A percentile compares a stretch with the other conserved stretches of the same genome.
phyloP scores from a whole-genome alignment of 2,888 invertebrate species.

The Drosophila gaucha region DNA sequence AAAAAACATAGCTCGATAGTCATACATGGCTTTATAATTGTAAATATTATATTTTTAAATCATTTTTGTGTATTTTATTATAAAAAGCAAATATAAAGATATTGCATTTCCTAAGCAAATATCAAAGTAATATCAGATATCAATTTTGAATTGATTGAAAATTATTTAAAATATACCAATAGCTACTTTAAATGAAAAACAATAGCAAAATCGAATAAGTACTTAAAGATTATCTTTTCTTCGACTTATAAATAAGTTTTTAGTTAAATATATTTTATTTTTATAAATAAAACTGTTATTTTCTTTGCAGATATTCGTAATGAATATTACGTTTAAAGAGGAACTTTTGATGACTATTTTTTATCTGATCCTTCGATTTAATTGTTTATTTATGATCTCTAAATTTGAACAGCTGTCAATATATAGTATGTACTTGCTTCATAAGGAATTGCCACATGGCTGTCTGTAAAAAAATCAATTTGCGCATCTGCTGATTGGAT shows the following conservation, averaged over 20 bases:
- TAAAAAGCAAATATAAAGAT: too few species aligned
- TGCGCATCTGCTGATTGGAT: constrained; percentile 45
- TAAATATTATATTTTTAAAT: too few species aligned
- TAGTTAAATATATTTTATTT: neutral
- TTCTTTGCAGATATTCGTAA: neutral
- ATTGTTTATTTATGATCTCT: constrained; percentile 14
- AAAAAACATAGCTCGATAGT: too few species aligned
- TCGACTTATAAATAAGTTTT: neutral
- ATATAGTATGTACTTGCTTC: constrained; percentile 15
- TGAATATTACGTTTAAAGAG: neutral
- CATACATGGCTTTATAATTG: too few species aligned
- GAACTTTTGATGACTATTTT: neutral
- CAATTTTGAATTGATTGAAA: too few species aligned
- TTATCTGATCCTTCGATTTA: neutral
- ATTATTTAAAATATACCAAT: too few species aligned
- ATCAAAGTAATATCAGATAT: too few species aligned
- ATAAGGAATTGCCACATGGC: constrained; percentile 39
- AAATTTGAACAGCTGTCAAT: constrained; percentile 29
- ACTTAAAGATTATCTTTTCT: too few species aligned
- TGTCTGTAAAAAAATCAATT: constrained; percentile 30
- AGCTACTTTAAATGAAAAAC: too few species aligned
- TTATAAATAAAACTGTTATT: neutral
- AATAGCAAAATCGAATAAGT: too few species aligned
- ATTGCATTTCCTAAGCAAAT: too few species aligned
- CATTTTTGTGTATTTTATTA: too few species aligned